Percentiles rank a stretch among this genome's conserved stretches.
Evolutionary conservation across 2,113 vertebrate genomes (phyloP).

Genomic region (Vireo altiloquus): DNA sequence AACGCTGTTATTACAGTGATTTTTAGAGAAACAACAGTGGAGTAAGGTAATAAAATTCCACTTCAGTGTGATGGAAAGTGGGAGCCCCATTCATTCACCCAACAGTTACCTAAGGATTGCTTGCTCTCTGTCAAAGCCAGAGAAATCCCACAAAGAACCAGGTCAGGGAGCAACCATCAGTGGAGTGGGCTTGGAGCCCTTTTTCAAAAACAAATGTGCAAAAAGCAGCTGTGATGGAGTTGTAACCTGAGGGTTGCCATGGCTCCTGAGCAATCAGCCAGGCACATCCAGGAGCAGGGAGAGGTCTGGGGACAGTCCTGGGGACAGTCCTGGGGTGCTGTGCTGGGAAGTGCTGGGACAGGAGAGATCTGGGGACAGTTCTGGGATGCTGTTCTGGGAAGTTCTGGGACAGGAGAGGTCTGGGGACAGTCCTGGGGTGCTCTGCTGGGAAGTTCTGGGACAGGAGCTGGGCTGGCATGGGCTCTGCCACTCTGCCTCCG

Average conservation of each 20-base stretch:
- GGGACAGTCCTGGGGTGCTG: too few species aligned
- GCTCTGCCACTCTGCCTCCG: neutral
- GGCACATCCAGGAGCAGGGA: neutral
- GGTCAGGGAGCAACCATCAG: rapidly evolving
- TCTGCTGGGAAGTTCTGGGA: neutral
- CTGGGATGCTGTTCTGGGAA: too few species aligned
- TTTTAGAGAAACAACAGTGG: neutral
- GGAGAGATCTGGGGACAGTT: too few species aligned
- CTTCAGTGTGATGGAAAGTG: neutral
- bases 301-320: neutral
- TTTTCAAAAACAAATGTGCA: neutral
- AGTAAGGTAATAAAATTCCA: neutral
- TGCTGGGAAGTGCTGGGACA: neutral
- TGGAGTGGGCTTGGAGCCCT: neutral
- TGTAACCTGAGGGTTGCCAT: neutral
- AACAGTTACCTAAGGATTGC: neutral
- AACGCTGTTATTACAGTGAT: neutral
- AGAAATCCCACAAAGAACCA: neutral
- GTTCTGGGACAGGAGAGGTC: too few species aligned
- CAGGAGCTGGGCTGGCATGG: neutral
- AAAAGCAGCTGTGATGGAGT: neutral
- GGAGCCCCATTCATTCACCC: neutral
- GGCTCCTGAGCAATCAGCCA: neutral
- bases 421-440: neutral
- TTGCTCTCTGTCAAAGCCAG: neutral